These are phyloP conservation scores for Marisa cornuarietis DNA, from an alignment of 1,140 invertebrate genomes.

Conservation along the genomic window DNA sequence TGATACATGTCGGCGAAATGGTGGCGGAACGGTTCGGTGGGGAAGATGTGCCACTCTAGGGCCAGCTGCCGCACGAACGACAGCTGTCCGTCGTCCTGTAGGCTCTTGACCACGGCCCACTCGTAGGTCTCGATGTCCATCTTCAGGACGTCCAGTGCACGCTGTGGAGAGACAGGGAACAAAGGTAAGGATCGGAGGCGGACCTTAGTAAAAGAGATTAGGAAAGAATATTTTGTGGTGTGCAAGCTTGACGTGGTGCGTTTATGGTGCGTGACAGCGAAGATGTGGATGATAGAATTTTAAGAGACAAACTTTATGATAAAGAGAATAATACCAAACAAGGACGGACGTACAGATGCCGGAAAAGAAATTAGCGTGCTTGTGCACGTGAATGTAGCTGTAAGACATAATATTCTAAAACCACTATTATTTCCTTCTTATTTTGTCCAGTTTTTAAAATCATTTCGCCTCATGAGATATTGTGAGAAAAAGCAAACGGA, in stretches of 20 bases:
- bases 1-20: conserved; percentile 19
- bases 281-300: neutral
- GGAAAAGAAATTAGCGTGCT: too few relatives aligned
- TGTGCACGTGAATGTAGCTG: too few relatives aligned
- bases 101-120: conserved; percentile 22
- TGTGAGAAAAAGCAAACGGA: too few relatives aligned
- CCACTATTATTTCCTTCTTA: too few relatives aligned
- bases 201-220: neutral
- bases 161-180: conserved; percentile 9
- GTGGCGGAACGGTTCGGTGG: conserved; percentile 22
- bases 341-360: too few relatives aligned
- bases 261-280: neutral
- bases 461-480: too few relatives aligned
- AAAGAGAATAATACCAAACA: neutral
- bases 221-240: neutral
- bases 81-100: conserved; percentile 16
- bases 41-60: conserved; percentile 33
- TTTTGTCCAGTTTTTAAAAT: too few relatives aligned
- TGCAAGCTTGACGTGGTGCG: neutral
- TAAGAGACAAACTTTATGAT: neutral
- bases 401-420: too few relatives aligned
- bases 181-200: neutral
- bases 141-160: conserved; percentile 30
- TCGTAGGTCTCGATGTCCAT: conserved; percentile 34
- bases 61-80: conserved; percentile 17